phyloP scores from a whole-genome alignment of 2,888 invertebrate genomes.

The Cantharis nigra region DNA sequence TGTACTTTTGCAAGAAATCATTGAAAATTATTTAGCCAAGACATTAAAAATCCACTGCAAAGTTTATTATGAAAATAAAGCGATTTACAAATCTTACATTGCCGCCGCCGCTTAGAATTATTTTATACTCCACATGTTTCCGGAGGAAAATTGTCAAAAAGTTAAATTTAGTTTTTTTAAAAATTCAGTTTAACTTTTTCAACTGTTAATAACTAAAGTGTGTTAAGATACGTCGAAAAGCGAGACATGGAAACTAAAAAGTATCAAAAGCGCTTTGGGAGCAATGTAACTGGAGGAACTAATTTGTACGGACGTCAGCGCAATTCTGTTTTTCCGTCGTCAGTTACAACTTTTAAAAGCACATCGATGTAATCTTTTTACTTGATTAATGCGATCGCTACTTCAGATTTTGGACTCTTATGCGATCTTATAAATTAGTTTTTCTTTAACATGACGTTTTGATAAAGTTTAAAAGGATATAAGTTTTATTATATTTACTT shows the following conservation, averaged over 20 bases:
- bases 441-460: conserved; percentile 25
- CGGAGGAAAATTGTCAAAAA: neutral
- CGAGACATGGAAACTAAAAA: conserved; percentile 28
- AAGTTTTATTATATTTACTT: conserved; percentile 21
- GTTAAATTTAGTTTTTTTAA: conserved; percentile 5
- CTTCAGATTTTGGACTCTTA: conserved; percentile 33
- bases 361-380: conserved; percentile 41
- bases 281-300: conserved; percentile 32
- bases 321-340: conserved; percentile 39
- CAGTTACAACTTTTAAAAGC: conserved; percentile 40
- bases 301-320: conserved; percentile 39
- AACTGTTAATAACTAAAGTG: conserved; percentile 25
- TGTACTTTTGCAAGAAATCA: neutral
- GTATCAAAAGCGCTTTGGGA: conserved; percentile 28
- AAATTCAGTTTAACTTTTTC: conserved; percentile 22
- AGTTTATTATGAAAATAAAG: neutral
- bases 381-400: conserved; percentile 40
- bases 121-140: neutral
- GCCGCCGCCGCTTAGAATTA: neutral
- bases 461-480: conserved; percentile 21
- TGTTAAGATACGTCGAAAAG: conserved; percentile 17
- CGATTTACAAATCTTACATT: neutral
- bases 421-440: conserved; percentile 32
- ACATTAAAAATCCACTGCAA: neutral
- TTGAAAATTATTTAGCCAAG: neutral